Conservation (phyloP, 2,113 vertebrate genomes). For the Patagioenas fasciata region DNA sequence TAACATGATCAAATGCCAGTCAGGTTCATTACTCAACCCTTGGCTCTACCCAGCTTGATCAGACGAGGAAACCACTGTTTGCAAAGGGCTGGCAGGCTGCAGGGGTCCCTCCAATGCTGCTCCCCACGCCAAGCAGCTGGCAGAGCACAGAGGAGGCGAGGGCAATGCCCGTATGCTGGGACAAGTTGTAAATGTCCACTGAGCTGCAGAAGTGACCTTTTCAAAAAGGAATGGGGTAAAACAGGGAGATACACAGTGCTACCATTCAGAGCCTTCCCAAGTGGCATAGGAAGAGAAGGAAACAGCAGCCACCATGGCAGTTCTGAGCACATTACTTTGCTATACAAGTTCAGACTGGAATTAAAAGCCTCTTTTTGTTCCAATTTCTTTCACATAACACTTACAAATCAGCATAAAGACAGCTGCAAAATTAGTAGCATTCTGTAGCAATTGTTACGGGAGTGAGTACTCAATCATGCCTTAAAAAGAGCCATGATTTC, state of each 20-base stretch:
- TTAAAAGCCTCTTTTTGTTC: not conserved
- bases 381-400: not conserved
- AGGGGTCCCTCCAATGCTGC: fast-evolving
- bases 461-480: not conserved
- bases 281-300: not conserved
- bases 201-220: not conserved
- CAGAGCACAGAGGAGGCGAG: not conserved
- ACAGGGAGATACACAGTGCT: not conserved
- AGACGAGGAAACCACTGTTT: not conserved
- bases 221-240: not conserved
- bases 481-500: conserved; percentile 32
- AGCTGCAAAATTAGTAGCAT: not conserved
- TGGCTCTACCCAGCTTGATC: not conserved
- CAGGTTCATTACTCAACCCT: not conserved
- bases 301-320: not conserved
- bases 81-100: not conserved
- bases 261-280: not conserved
- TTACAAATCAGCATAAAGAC: not conserved
- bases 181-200: not conserved
- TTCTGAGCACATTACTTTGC: not conserved
- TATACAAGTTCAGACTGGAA: not conserved
- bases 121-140: fast-evolving
- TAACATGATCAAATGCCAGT: fast-evolving
- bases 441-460: conserved; percentile 27
- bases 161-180: too few species aligned